These are phyloP conservation scores for Florisuga fusca DNA, from an alignment of 2,797 vertebrate species.

Conservation along the genomic window DNA sequence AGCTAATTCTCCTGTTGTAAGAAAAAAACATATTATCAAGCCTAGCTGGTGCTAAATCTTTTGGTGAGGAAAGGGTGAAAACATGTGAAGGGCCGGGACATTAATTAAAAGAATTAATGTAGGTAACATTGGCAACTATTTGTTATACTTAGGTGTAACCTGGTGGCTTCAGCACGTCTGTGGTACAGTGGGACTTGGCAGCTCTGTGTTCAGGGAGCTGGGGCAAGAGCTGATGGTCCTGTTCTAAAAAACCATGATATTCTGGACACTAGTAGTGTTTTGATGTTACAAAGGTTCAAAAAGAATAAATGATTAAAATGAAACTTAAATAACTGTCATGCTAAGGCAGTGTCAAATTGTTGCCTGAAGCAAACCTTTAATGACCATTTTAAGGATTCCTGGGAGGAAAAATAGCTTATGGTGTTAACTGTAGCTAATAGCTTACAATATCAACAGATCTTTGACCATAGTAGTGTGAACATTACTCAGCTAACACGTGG, in stretches of 20 bases:
- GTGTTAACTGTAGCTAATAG: background rate
- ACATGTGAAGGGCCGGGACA: background rate
- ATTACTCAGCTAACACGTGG: background rate
- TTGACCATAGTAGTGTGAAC: background rate
- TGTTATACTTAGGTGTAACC: background rate
- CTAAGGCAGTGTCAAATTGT: background rate
- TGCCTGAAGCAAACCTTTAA: background rate
- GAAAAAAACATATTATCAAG: background rate
- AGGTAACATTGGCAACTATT: background rate
- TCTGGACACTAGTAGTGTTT: background rate
- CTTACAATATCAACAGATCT: background rate
- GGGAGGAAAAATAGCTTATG: background rate
- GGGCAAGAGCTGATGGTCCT: background rate
- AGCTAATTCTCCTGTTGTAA: background rate
- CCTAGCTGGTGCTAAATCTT: background rate
- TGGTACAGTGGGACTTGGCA: background rate
- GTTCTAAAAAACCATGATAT: background rate
- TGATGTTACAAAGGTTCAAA: background rate
- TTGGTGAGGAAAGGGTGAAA: background rate
- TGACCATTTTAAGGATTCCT: background rate
- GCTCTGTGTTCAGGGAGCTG: background rate
- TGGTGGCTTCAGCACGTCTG: background rate
- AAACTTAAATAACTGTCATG: background rate
- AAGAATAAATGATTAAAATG: background rate
- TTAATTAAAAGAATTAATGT: background rate